Evolutionary conservation across 2,888 invertebrate species (phyloP), one percentile per base, ranked within the genome.

Genomic region (Kryphioiulus occultus): DNA sequence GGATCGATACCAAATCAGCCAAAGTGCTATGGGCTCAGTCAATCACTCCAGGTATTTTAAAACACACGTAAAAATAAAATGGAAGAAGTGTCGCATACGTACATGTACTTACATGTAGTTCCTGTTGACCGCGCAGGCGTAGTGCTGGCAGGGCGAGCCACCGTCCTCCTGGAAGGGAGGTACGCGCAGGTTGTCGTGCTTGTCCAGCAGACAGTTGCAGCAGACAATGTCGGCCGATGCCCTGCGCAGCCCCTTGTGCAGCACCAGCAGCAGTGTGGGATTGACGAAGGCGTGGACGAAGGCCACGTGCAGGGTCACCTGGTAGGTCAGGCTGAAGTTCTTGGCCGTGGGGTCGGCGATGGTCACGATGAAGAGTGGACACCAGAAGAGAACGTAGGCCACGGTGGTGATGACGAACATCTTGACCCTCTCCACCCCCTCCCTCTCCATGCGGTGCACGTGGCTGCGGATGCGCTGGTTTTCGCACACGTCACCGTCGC

Each of bases 361-460:
- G 1, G 96, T 97, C 90, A 97, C 95, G 90, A 97, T 94, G 92
- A 97, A 97, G 89, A 97, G 93, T 19, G 97, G 97, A 89, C 97
- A 96, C 97, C 97, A 97, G 93, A 97, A 97, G 87, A 97, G 93
- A 83, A 96, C 94, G 92, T 97, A 97, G 42, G 96, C 96, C 0
- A 95, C 95, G 0, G 96, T 96, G 91, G 96, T 95, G 90, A 96
- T 95, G 89, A 96, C 94, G 92, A 96, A 96, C 95, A 96, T 96
- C 92, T 96, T 95, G 87, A 96, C 96, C 88, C 96, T 93, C 90
- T 96, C 95, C 86, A 96, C 95, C 0, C 96, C 96, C 91, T 96
- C 96, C 42, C 95, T 93, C 91, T 96, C 96, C 92, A 96, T 95
- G 89, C 96, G 93, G 89, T 95, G 94, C 89, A 96, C 93, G 92